Evolutionary conservation across 2,888 invertebrate genomes (phyloP).

Genomic region (Thymelicus sylvestris): DNA sequence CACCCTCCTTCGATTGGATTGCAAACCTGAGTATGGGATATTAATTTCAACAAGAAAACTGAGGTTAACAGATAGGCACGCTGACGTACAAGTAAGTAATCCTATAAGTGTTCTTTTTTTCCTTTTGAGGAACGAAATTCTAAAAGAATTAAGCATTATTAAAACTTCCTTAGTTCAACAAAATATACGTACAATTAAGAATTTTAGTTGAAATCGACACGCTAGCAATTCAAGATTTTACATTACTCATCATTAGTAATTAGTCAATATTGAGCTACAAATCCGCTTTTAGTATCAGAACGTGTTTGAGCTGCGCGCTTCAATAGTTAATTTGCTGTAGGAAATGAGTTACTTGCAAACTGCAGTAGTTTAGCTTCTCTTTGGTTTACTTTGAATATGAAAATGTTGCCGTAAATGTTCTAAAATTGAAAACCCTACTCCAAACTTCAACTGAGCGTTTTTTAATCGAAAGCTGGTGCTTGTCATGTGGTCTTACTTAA

Average conservation of each 20-base stretch:
- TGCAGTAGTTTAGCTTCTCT: slow-evolving; percentile 1
- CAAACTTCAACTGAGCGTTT: too few relatives aligned
- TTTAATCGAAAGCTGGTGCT: too few relatives aligned
- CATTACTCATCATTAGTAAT: slow-evolving; percentile 7
- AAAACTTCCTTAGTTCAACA: too few relatives aligned
- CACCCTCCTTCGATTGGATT: too few relatives aligned
- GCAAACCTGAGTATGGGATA: too few relatives aligned
- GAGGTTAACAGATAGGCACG: too few relatives aligned
- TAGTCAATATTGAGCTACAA: slow-evolving; percentile 18
- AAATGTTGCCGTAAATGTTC: neutral
- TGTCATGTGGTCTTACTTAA: too few relatives aligned
- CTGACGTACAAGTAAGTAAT: too few relatives aligned
- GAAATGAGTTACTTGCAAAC: slow-evolving; percentile 4
- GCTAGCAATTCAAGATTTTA: neutral
- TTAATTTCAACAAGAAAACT: too few relatives aligned
- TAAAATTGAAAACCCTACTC: neutral
- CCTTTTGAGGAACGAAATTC: too few relatives aligned
- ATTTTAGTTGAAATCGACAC: neutral
- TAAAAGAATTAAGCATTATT: too few relatives aligned
- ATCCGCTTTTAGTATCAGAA: slow-evolving; percentile 8
- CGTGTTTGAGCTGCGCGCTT: slow-evolving; percentile 15
- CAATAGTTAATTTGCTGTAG: slow-evolving; percentile 11
- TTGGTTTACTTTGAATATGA: neutral
- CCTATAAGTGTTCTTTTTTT: too few relatives aligned
- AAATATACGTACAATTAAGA: neutral